These are phyloP conservation scores for Heliornis fulica DNA, from an alignment of 2,113 vertebrate genomes.

Conservation along the genomic window DNA sequence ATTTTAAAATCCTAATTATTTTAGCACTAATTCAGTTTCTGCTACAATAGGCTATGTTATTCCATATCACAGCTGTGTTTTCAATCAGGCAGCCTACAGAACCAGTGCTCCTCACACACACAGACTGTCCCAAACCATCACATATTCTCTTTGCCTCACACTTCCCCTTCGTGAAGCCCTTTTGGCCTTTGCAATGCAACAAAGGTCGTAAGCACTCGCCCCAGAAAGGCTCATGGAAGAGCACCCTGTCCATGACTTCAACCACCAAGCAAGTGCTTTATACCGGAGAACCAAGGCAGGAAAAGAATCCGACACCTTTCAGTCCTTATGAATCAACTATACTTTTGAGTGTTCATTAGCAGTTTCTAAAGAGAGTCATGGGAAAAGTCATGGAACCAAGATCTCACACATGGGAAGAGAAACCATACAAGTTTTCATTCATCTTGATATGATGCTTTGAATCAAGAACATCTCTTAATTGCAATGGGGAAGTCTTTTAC, in stretches of 20 bases:
- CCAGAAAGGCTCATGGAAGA: neutral
- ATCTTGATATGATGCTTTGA: neutral
- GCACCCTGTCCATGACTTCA: neutral
- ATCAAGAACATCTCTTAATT: neutral
- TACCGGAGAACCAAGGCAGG: too few species aligned
- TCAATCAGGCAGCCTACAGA: neutral
- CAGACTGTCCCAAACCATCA: neutral
- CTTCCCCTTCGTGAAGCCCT: too few species aligned
- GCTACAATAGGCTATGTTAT: neutral
- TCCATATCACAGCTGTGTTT: neutral
- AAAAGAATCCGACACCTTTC: neutral
- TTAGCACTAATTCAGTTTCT: slow-evolving; percentile 45
- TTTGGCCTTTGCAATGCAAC: too few species aligned
- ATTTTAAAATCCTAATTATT: slow-evolving; percentile 57
- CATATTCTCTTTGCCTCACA: neutral
- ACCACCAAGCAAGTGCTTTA: too few species aligned
- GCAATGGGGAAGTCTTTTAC: neutral
- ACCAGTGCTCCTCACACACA: neutral
- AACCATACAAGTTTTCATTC: neutral
- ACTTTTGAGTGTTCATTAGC: neutral
- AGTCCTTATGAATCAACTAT: neutral
- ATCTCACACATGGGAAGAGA: neutral
- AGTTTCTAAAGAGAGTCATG: neutral
- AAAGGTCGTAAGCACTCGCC: neutral
- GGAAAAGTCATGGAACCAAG: neutral